Conservation (phyloP, 2,797 vertebrate species). For the Pseudochirops corinnae region DNA sequence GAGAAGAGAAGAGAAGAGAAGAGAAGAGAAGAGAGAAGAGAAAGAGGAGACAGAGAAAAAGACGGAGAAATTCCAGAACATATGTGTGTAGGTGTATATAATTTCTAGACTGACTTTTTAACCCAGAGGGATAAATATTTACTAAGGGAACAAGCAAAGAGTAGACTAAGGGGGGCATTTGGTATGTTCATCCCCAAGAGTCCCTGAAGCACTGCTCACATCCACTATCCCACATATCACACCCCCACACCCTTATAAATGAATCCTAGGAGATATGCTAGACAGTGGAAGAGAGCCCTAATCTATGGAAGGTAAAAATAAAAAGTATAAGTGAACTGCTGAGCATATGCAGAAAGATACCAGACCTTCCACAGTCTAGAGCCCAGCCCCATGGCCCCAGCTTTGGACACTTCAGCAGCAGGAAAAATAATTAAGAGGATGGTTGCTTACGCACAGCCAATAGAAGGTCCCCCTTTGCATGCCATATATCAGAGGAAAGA, state of each 20-base stretch:
- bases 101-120: background rate
- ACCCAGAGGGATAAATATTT: background rate
- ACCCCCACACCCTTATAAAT: background rate
- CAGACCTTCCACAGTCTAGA: background rate
- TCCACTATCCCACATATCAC: background rate
- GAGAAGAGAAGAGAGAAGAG: no score
- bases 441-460: background rate
- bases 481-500: background rate
- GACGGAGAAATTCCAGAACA: background rate
- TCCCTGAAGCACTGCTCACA: background rate
- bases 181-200: background rate
- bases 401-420: background rate
- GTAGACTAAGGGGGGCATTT: background rate
- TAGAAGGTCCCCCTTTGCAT: background rate
- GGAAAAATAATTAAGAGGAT: background rate
- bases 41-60: no score
- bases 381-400: background rate
- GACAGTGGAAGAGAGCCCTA: background rate
- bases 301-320: background rate
- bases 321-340: background rate
- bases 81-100: background rate
- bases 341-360: background rate
- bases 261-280: background rate
- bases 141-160: background rate
- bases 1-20: background rate